Base-by-base conservation (phyloP, 2,888 invertebrate genomes). In the Strigamia transsilvanica region DNA sequence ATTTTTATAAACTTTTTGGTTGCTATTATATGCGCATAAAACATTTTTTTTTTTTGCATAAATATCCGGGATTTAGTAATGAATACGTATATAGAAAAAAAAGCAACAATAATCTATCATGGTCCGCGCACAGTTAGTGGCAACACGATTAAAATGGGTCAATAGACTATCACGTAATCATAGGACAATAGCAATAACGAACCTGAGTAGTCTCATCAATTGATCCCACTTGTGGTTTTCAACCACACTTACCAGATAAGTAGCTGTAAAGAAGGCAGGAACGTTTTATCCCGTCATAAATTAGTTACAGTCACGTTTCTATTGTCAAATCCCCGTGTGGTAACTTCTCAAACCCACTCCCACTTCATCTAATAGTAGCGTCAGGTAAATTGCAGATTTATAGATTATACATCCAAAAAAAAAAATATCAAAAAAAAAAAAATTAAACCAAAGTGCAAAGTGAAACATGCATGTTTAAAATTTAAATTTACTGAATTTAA, bases 251-350 rank as follows among this genome's bases (percentile, higher is more conserved):
- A 73, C 73, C 73, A 27, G 73, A 73, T 73, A 73, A 73, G 73
- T 73, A 73, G 73, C 73, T 32, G 73, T 32, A 73, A 73, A 73
- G 32, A 13, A 27, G 73, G 73, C 18, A 73, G 73, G 73, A 73
- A 32, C 73, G 32, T 73, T 73, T 73, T 73, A 73, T 12, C 32
- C n/a, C n/a, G 73, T 27, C 32, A 73, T 73, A 73, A 73, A 73
- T 73, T 73, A 73, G 73, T 73, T 73, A 73, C 73, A 73, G 73
- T 73, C 73, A 73, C 73, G 73, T 73, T 73, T 73, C 73, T 32
- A 73, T 73, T 73, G 73, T 73, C 73, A 73, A 73, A 32, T n/a
- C 73, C 73, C 73, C 73, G 32, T 73, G 73, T 73, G 73, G 73
- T 73, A 73, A 73, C 73, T 73, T 73, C 73, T 27, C 73, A 73